Evolutionary conservation across 2,888 invertebrate genomes (phyloP).

Genomic region (Orthonychiurus folsomi): DNA sequence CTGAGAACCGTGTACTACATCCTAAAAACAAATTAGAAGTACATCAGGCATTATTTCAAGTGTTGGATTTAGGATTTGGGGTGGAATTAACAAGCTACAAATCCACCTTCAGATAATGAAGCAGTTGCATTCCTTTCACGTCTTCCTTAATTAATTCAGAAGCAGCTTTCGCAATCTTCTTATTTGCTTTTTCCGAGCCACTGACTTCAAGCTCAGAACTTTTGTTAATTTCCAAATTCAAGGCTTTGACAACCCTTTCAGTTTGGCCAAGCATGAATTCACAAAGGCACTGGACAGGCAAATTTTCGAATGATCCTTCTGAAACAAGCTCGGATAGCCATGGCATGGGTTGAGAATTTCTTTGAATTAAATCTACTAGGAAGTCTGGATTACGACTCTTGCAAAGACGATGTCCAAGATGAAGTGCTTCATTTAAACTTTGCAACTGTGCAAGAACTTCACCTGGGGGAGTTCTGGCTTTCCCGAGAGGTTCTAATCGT

Average conservation of each 20-base stretch:
- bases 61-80: too few species aligned
- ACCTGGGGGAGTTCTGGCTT: slow-evolving; percentile 69
- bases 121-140: slow-evolving; percentile 52
- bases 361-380: slow-evolving; percentile 80
- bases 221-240: neutral
- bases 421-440: slow-evolving; percentile 63
- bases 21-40: slow-evolving; percentile 18
- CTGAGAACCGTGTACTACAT: slow-evolving; percentile 24
- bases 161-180: slow-evolving; percentile 49
- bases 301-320: slow-evolving; percentile 60
- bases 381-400: slow-evolving; percentile 82
- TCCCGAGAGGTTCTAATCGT: slow-evolving; percentile 73
- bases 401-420: slow-evolving; percentile 81
- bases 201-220: slow-evolving; percentile 15
- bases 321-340: slow-evolving; percentile 92
- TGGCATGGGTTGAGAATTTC: slow-evolving; percentile 87
- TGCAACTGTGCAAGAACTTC: slow-evolving; percentile 69
- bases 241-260: slow-evolving; percentile 28
- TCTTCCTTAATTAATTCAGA: slow-evolving; percentile 26
- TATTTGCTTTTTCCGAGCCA: slow-evolving; percentile 47
- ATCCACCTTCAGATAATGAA: slow-evolving; percentile 52
- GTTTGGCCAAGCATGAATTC: slow-evolving; percentile 69
- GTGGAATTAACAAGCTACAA: too few species aligned
- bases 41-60: too few species aligned
- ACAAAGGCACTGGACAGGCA: slow-evolving; percentile 95